Base-by-base conservation (phyloP, 2,113 vertebrate species). In the Dolichallabes microphthalmus region DNA sequence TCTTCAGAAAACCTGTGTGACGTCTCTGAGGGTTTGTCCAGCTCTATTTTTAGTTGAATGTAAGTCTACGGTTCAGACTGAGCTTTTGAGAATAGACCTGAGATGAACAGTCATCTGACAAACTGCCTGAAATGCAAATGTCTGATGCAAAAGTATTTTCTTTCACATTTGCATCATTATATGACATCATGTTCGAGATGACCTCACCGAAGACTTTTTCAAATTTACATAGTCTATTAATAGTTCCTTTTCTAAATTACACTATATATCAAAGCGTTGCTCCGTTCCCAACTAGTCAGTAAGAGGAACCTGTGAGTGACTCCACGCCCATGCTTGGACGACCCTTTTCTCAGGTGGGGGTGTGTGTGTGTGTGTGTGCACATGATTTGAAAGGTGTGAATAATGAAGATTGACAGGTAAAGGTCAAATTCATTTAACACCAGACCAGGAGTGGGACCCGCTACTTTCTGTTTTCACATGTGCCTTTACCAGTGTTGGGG, bases 371-470 rank as follows among this genome's bases (percentile, higher is more conserved):
- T 76, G 71, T 53, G 15, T 32, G 5, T n/a, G 19, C 11, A 32
- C n/a, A 30, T 17, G 71, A 53, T 84, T 52, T 83, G 9, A 50
- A 76, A 64, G 10, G 60, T 76, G 60, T 76, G 61, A 77, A 32
- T 55, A 58, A 64, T 84, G 58, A 63, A 20, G 82, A 84, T 53
- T 84, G 73, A 45, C 30, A 68, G 50, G 60, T 68, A 25, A 68
- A 78, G 50, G 45, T 84, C 57, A 55, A 64, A 63, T 35, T 11
- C 19, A 4, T 64, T 64, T 58, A 84, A 30, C 39, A 20, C 58
- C 17, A 61, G 39, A 61, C 57, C 52, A 30, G 22, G 32, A 12
- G n/a, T 32, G 39, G 69, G 69, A 14, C 64, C 80, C 39, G 0
- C 69, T 52, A 17, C 57, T 25, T 22, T 57, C 32, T 45, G 69